These are phyloP conservation scores for Okamejei kenojei DNA, from an alignment of 2,797 vertebrate genomes.

Conservation along the genomic window DNA sequence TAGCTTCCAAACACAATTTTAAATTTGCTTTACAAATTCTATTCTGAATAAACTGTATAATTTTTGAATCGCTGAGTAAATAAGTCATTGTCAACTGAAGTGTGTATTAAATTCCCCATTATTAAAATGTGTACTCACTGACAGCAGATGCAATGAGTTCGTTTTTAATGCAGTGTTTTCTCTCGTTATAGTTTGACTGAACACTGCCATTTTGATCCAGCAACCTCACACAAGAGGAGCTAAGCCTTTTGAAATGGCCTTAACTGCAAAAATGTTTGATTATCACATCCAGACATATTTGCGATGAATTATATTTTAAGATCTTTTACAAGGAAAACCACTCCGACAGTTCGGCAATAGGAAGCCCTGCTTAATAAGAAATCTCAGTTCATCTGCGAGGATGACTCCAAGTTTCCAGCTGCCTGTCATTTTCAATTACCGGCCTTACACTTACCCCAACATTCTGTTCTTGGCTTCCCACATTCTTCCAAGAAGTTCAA, in stretches of 20 bases:
- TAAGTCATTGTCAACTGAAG: neutral
- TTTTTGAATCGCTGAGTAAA: neutral
- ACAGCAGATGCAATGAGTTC: neutral
- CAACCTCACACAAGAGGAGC: neutral
- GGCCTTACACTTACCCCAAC: too few species aligned
- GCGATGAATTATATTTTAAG: neutral
- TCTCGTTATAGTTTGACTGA: neutral
- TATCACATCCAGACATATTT: neutral
- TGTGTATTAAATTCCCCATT: neutral
- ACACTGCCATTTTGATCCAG: neutral
- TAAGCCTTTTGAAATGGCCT: too few species aligned
- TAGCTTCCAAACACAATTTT: neutral
- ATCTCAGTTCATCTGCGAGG: too few species aligned
- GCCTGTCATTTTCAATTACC: too few species aligned
- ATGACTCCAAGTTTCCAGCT: too few species aligned
- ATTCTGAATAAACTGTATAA: neutral
- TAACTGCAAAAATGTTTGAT: neutral
- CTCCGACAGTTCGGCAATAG: neutral
- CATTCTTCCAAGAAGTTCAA: too few species aligned
- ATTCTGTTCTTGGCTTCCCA: too few species aligned
- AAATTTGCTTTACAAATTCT: neutral
- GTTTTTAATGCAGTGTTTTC: neutral
- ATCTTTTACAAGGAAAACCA: neutral
- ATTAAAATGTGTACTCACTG: neutral
- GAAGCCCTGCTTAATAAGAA: neutral